Evolutionary conservation across 2,113 vertebrate genomes (phyloP).

Genomic region (Tragelaphus buxtoni): DNA sequence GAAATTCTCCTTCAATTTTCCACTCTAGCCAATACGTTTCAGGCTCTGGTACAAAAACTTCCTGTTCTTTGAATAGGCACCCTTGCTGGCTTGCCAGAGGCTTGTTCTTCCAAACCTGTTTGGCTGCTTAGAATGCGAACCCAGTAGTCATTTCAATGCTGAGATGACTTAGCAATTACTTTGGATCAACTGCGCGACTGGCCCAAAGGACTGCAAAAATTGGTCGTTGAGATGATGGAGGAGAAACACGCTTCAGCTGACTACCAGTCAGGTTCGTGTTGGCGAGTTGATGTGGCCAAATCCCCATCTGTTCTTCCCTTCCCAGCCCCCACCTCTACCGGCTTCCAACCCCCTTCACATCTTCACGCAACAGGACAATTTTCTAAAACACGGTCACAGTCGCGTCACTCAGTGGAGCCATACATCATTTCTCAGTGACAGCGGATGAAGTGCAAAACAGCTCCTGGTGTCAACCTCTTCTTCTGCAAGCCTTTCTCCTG

Average conservation of each 20-base stretch:
- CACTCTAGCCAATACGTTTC: conserved; percentile 49
- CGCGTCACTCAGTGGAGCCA: background rate
- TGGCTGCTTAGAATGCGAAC: background rate
- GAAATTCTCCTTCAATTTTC: conserved; percentile 61
- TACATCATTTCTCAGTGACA: background rate
- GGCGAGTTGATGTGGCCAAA: background rate
- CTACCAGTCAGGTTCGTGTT: background rate
- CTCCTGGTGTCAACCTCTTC: background rate
- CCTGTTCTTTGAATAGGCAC: background rate
- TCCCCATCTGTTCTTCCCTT: background rate
- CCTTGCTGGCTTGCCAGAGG: background rate
- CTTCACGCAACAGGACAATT: background rate
- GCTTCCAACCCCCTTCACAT: background rate
- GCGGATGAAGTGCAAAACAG: background rate
- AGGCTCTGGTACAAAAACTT: background rate
- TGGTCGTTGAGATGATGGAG: background rate
- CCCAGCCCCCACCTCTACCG: background rate
- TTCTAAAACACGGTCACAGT: background rate
- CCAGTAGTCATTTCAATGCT: background rate
- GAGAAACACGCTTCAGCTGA: background rate
- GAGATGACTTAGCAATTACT: conserved; percentile 17
- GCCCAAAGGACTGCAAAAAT: background rate
- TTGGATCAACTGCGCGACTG: background rate
- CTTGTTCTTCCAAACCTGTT: background rate
- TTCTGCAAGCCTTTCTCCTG: background rate